phyloP scores from a whole-genome alignment of 2,113 vertebrate genomes.

The Axis porcinus region DNA sequence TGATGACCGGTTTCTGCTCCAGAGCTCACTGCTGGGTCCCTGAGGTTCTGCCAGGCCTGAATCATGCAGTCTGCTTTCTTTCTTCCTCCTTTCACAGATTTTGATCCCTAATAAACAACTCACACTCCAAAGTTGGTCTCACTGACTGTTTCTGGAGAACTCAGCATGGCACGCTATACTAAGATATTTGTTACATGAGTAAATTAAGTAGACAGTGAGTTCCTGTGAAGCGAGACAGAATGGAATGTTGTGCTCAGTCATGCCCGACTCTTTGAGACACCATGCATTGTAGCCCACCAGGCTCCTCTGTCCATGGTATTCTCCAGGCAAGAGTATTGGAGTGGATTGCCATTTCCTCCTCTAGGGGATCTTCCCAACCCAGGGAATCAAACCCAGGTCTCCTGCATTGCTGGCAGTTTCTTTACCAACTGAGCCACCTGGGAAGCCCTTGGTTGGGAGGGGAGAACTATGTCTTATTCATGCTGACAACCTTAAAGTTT shows the following conservation, averaged over 20 bases:
- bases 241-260: not conserved
- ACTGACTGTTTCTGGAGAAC: not conserved
- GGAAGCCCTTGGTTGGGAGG: not conserved
- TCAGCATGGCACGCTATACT: not conserved
- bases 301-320: not conserved
- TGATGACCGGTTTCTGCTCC: accelerated
- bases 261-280: not conserved
- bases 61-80: not conserved
- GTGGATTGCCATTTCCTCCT: not conserved
- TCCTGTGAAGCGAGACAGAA: not conserved
- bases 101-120: not conserved
- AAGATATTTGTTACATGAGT: not conserved
- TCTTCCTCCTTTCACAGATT: not conserved
- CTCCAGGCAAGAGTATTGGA: not conserved
- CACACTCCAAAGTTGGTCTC: not conserved
- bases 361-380: not conserved
- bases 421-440: not conserved
- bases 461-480: not conserved
- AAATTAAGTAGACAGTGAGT: not conserved
- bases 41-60: not conserved
- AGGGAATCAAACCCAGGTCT: not conserved
- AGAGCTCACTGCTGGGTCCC: not conserved
- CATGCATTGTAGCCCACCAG: not conserved
- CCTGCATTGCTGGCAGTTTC: not conserved
- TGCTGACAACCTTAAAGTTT: not conserved